Base-by-base conservation (phyloP, 1,140 invertebrate genomes). In the Diorhabda elongata region DNA sequence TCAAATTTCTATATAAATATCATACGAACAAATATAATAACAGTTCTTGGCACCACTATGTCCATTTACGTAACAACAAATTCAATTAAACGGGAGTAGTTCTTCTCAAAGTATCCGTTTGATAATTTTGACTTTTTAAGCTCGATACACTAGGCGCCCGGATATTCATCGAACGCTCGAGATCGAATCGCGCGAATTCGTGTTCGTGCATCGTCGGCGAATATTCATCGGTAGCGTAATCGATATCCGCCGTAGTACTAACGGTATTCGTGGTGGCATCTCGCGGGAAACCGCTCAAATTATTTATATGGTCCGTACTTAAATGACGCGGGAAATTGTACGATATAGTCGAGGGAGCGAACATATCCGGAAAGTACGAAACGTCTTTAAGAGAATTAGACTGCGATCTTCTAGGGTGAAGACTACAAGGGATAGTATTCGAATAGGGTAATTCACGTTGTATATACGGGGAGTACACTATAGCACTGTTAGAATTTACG, bases 361-460 rank as follows among this genome's bases (percentile, higher is more conserved):
- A 84, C 69, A 86, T 86, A 26, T 86, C 86, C 71, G 86, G 86
- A 26, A 84, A 85, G 2, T 81, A 82, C 2, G 85, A 84, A 8
- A 86, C 79, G 72, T 87, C 85, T 75, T 86, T 85, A n/a, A 87
- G 70, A 0, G 85, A 86, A 69, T 73, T 76, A 81, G 71, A 70
- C 59, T 84, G 74, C 81, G 81, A 80, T 81, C 83, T 71, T 78
- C 82, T 72, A 78, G 83, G 60, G 68, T 82, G 82, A 11, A 83
- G 47, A 64, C 76, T 79, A 69, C 82, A 83, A 7, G 81, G 80
- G 5, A 81, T 81, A 69, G 47, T 79, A 76, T n/a, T 74, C 74
- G 41, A 78, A 45, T 6, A 75, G 82, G 64, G 85, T 84, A 66
- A 84, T 59, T 73, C 81, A 58, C 83, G 79, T 70, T 75, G 80